Evolutionary conservation across 2,888 invertebrate genomes (phyloP).

Genomic region (Gymnoscelis rufifasciata): DNA sequence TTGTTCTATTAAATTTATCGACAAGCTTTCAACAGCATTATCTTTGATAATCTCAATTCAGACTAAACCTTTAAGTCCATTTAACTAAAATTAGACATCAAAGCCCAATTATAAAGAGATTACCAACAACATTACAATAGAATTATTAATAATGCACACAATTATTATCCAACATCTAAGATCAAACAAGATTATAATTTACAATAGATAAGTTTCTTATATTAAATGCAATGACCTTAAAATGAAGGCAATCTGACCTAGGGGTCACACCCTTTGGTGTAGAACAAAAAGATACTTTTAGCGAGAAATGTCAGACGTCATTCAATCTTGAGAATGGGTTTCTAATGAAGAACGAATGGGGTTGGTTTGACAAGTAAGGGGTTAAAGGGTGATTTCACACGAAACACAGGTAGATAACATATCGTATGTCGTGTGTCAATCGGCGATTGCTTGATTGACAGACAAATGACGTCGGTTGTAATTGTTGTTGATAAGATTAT

Average conservation of each 20-base stretch:
- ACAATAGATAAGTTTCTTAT: slow-evolving; percentile 39
- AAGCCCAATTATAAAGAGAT: slow-evolving; percentile 30
- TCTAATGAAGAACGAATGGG: slow-evolving; percentile 46
- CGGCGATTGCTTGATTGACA: slow-evolving; percentile 23
- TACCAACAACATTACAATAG: slow-evolving; percentile 35
- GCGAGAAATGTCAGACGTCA: slow-evolving; percentile 34
- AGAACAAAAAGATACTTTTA: slow-evolving; percentile 39
- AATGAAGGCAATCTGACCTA: slow-evolving; percentile 48
- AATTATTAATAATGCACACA: slow-evolving; percentile 45
- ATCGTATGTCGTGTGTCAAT: background rate
- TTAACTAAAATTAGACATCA: slow-evolving; percentile 6
- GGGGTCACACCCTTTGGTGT: slow-evolving; percentile 45
- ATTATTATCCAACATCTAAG: slow-evolving; percentile 34
- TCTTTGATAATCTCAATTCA: too few relatives aligned
- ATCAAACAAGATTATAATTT: slow-evolving; percentile 41
- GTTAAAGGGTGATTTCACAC: slow-evolving; percentile 34
- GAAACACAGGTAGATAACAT: slow-evolving; percentile 16
- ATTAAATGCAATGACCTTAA: slow-evolving; percentile 44
- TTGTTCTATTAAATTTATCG: too few relatives aligned
- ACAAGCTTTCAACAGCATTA: too few relatives aligned
- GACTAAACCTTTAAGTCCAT: background rate
- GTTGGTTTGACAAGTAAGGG: slow-evolving; percentile 24
- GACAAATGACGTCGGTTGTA: slow-evolving; percentile 7
- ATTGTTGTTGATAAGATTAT: slow-evolving; percentile 7
- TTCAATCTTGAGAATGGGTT: slow-evolving; percentile 51